phyloP scores from a whole-genome alignment of 92 coral and sea anemone genomes.

The Parazoanthus atlanticus region DNA sequence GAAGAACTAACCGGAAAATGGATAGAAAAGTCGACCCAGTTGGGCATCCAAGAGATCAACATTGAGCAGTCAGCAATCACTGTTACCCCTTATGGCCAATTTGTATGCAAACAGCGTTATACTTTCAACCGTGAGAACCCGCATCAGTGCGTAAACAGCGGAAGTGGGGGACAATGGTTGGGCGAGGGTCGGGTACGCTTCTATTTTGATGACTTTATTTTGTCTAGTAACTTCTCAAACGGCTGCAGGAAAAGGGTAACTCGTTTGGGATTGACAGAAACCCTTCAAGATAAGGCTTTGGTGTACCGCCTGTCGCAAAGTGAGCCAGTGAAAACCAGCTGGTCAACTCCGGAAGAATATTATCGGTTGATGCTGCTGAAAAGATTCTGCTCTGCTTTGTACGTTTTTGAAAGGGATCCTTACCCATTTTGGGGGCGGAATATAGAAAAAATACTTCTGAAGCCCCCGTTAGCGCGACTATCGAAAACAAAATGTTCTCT shows the following conservation, averaged over 20 bases:
- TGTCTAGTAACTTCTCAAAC: constrained; percentile 61
- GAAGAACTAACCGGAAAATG: constrained; percentile 62
- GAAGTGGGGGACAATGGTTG: constrained; percentile 62
- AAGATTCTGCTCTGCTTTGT: constrained; percentile 64
- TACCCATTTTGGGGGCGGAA: constrained; percentile 84
- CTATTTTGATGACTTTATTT: constrained; percentile 57
- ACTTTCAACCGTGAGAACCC: constrained; percentile 60
- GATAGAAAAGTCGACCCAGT: constrained; percentile 67
- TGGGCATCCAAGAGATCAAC: constrained; percentile 40
- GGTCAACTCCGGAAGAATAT: constrained; percentile 42
- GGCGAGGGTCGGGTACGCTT: constrained; percentile 66
- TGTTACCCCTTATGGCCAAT: constrained; percentile 63
- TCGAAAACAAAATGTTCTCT: constrained; percentile 51
- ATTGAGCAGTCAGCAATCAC: constrained; percentile 49
- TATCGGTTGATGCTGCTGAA: constrained; percentile 49
- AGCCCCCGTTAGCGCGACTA: constrained; percentile 17
- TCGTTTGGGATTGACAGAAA: constrained; percentile 75
- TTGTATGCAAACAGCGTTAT: constrained; percentile 62
- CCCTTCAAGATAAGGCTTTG: constrained; percentile 49
- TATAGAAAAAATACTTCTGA: constrained; percentile 68
- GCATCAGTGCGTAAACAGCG: constrained; percentile 50
- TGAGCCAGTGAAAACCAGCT: constrained; percentile 48
- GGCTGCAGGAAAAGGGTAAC: constrained; percentile 75
- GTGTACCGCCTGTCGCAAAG: constrained; percentile 83
- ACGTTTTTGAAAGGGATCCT: constrained; percentile 69